These are phyloP conservation scores for Lasiurus borealis DNA, from an alignment of 2,113 vertebrate genomes.

Conservation along the genomic window DNA sequence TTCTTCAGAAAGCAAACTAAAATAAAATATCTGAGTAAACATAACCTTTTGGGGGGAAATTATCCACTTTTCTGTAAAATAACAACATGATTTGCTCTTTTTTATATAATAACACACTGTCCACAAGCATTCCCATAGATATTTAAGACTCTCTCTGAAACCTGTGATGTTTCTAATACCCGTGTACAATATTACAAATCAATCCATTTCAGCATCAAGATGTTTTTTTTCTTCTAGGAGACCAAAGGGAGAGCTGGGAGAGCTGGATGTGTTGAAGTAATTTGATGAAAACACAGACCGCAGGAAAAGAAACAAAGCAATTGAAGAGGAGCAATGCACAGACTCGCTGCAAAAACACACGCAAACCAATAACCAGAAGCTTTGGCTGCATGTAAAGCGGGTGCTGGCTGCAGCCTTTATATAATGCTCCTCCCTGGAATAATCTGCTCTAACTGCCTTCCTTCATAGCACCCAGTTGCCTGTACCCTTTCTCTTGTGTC, in stretches of 20 bases:
- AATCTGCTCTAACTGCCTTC: background rate
- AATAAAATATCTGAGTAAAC: constrained; percentile 55
- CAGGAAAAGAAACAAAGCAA: background rate
- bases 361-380: background rate
- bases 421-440: background rate
- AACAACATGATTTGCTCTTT: constrained; percentile 19
- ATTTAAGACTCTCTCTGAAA: constrained; percentile 1
- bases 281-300: background rate
- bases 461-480: background rate
- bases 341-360: background rate
- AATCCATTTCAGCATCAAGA: background rate
- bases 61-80: constrained; percentile 46
- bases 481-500: background rate
- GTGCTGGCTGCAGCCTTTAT: background rate
- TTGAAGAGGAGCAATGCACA: background rate
- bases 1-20: constrained; percentile 49
- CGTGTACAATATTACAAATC: background rate
- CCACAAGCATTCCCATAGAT: constrained; percentile 19
- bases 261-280: background rate
- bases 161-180: background rate
- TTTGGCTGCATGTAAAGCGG: background rate
- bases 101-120: constrained; percentile 21
- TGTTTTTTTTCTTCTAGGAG: constrained; percentile 36
- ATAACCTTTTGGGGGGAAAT: background rate
- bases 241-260: background rate